These are phyloP conservation scores for Ovis aries DNA, from an alignment of 2,113 vertebrate genomes.

Conservation along the genomic window DNA sequence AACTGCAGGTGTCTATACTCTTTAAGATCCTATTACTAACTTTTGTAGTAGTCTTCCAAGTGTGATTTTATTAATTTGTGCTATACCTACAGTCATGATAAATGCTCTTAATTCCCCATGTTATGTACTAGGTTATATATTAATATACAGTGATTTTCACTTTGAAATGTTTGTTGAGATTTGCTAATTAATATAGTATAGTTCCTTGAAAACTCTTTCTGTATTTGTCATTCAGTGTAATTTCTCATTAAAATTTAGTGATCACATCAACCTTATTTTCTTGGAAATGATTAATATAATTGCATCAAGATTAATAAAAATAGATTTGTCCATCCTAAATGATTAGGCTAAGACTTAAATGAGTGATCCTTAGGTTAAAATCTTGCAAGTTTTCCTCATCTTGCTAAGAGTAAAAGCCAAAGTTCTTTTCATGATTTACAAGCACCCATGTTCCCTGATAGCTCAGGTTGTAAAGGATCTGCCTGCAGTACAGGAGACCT, in stretches of 20 bases:
- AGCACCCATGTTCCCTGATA: neutral
- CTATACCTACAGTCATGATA: neutral
- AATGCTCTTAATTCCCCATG: neutral
- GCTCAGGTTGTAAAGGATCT: neutral
- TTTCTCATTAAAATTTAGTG: neutral
- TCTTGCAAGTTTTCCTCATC: neutral
- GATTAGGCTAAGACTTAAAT: neutral
- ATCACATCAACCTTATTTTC: neutral
- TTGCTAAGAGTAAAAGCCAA: neutral
- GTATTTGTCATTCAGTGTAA: neutral
- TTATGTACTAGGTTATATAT: neutral
- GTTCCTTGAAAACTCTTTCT: neutral
- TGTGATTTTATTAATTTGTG: neutral
- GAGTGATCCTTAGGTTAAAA: neutral
- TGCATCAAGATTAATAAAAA: slow-evolving; percentile 28
- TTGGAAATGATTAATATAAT: neutral
- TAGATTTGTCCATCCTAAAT: neutral
- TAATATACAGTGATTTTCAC: neutral
- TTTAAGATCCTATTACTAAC: neutral
- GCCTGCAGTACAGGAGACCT: neutral
- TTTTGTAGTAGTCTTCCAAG: neutral
- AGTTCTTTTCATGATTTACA: neutral
- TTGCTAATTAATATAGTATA: neutral
- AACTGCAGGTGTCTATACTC: neutral
- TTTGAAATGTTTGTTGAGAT: neutral